A percentile compares a stretch with the other conserved stretches of the same genome.
These are phyloP conservation scores for Hirtodrosophila alboralis DNA, from an alignment of 2,888 invertebrate species.

Conservation along the genomic window DNA sequence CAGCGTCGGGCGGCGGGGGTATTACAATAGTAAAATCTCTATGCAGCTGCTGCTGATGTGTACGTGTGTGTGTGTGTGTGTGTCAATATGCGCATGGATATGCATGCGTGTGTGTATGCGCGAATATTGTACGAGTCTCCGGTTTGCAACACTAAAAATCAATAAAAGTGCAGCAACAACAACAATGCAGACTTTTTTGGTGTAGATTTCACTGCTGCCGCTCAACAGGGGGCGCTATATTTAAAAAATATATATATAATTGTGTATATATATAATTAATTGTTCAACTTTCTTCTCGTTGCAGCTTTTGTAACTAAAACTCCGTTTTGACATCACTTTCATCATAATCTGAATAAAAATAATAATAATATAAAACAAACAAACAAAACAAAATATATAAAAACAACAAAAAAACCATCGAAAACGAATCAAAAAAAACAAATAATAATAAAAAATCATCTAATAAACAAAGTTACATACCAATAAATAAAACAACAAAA, in stretches of 20 bases:
- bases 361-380: slow-evolving; percentile 70
- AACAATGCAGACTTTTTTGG: slow-evolving; percentile 53
- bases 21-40: slow-evolving; percentile 48
- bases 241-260: slow-evolving; percentile 5
- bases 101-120: slow-evolving; percentile 18
- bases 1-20: slow-evolving; percentile 4
- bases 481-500: slow-evolving; percentile 51
- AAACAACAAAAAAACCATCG: slow-evolving; percentile 74
- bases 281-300: slow-evolving; percentile 59
- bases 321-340: slow-evolving; percentile 85
- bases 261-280: slow-evolving; percentile 33
- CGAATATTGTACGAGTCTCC: slow-evolving; percentile 53
- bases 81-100: slow-evolving; percentile 16
- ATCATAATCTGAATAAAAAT: slow-evolving; percentile 83
- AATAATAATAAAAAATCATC: slow-evolving; percentile 81
- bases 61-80: slow-evolving; percentile 23
- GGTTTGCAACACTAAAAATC: slow-evolving; percentile 78
- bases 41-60: slow-evolving; percentile 46
- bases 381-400: slow-evolving; percentile 49
- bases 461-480: slow-evolving; percentile 67
- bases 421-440: slow-evolving; percentile 74
- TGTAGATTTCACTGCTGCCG: slow-evolving; percentile 65
- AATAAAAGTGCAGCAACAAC: slow-evolving; percentile 71
- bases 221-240: slow-evolving; percentile 33
- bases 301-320: slow-evolving; percentile 85